Conservation (phyloP, 2,888 invertebrate genomes). For the Pocota personata region DNA sequence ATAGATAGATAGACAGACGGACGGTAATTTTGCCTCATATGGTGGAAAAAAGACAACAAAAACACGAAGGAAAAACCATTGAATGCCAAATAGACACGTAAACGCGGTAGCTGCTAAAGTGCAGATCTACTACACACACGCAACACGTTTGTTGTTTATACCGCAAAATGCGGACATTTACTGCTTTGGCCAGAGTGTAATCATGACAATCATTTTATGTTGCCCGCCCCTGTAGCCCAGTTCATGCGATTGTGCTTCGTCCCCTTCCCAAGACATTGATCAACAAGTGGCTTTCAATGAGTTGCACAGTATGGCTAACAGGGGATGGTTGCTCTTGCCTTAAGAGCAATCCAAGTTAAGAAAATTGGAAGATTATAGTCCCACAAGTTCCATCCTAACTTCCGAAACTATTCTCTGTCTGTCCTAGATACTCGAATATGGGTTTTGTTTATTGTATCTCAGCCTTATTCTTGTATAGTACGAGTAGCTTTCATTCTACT, state of each 20-base stretch:
- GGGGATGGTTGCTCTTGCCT: background rate
- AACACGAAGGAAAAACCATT: constrained; percentile 30
- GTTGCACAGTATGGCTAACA: constrained; percentile 30
- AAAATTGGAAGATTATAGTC: too few species aligned
- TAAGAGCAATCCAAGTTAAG: background rate
- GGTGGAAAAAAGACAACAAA: constrained; percentile 29
- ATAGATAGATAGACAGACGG: constrained; percentile 43
- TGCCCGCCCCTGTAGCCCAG: constrained; percentile 54
- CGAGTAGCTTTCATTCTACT: too few species aligned
- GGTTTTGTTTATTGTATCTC: too few species aligned
- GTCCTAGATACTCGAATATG: too few species aligned
- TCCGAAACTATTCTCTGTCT: too few species aligned
- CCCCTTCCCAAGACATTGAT: background rate
- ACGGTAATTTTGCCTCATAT: constrained; percentile 70
- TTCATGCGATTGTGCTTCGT: constrained; percentile 26
- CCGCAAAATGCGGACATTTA: constrained; percentile 69
- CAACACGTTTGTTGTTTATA: constrained; percentile 67
- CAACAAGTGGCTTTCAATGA: constrained; percentile 14
- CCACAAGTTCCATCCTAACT: too few species aligned
- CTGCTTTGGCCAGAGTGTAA: constrained; percentile 58
- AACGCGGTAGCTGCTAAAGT: constrained; percentile 70
- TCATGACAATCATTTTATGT: constrained; percentile 72
- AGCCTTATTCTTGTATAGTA: too few species aligned
- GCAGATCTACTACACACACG: constrained; percentile 71
- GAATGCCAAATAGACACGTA: constrained; percentile 73